phyloP scores from a whole-genome alignment of 2,113 vertebrate species.

The Coreoperca whiteheadi region DNA sequence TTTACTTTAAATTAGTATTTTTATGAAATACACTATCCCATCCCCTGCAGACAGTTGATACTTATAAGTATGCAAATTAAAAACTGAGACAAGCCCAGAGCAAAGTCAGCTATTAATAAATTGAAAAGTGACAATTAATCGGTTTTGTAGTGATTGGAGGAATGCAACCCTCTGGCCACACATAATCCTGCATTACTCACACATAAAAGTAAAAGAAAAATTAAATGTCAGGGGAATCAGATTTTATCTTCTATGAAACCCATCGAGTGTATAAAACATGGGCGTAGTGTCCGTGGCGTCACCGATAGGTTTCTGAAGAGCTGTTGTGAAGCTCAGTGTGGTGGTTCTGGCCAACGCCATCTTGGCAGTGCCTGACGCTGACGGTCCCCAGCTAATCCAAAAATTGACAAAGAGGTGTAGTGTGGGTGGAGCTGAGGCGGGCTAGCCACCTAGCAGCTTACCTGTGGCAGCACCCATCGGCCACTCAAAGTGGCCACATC shows the following conservation, averaged over 20 bases:
- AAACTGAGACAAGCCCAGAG: constrained; percentile 16
- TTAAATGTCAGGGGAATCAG: background rate
- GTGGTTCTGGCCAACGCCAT: too few species aligned
- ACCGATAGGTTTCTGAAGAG: too few species aligned
- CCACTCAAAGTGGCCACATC: too few species aligned
- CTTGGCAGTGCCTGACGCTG: too few species aligned
- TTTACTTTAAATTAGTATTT: background rate
- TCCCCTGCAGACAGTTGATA: background rate
- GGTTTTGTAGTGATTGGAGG: background rate
- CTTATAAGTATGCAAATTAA: background rate
- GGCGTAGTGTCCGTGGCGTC: too few species aligned
- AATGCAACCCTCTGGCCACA: background rate
- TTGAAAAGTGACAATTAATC: constrained; percentile 1
- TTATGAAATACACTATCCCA: background rate
- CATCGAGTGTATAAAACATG: too few species aligned
- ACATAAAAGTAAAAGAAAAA: background rate
- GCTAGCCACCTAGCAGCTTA: too few species aligned
- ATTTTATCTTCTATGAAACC: background rate
- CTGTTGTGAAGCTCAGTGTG: too few species aligned
- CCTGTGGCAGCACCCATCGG: too few species aligned
- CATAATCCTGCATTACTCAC: background rate
- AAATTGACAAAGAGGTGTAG: too few species aligned
- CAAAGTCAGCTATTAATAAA: background rate
- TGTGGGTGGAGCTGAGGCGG: too few species aligned
- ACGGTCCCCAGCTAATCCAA: too few species aligned